Conservation (phyloP, 1,140 invertebrate genomes). For the Temnothorax nylanderi region DNA sequence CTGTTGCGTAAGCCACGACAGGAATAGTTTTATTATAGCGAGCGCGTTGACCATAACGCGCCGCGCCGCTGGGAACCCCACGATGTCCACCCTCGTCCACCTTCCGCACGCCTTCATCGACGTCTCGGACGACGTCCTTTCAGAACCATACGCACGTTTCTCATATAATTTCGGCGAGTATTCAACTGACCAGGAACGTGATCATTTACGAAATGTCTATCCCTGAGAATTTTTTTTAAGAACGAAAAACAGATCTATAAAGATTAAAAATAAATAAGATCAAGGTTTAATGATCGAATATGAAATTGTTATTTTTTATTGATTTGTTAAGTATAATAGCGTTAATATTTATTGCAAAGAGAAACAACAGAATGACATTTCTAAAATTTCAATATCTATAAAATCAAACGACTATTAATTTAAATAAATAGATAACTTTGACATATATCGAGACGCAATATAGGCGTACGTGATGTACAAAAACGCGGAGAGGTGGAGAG, state of each 20-base stretch:
- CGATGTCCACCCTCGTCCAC: neutral
- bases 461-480: neutral
- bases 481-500: neutral
- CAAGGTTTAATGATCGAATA: neutral
- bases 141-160: constrained; percentile 7
- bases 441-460: neutral
- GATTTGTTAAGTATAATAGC: neutral
- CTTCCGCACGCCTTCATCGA: neutral
- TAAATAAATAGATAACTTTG: neutral
- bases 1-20: constrained; percentile 59
- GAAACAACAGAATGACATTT: neutral
- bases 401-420: neutral
- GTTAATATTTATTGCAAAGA: neutral
- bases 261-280: neutral
- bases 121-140: constrained; percentile 7
- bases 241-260: neutral
- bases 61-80: constrained; percentile 19
- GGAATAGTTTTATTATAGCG: constrained; percentile 81
- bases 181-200: neutral
- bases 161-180: constrained; percentile 22
- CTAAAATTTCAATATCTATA: neutral
- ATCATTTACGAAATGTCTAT: neutral
- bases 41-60: constrained; percentile 74
- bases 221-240: neutral
- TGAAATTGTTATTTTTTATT: neutral